Evolutionary conservation across 2,888 invertebrate genomes (phyloP).

Genomic region (Phanerotoma sp.): DNA sequence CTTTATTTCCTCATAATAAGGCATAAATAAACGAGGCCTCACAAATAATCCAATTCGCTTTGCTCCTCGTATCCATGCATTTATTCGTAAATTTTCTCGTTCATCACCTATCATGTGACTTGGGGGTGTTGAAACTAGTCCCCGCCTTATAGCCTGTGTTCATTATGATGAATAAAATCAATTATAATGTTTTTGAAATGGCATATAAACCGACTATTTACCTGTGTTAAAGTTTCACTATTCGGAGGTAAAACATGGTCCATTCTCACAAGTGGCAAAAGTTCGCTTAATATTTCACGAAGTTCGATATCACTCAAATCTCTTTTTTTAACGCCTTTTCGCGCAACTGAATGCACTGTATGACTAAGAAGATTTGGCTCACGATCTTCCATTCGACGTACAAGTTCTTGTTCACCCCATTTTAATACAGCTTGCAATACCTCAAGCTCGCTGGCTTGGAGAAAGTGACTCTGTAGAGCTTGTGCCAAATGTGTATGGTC

Average conservation of each 20-base stretch:
- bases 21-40: conserved; percentile 88
- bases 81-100: conserved; percentile 65
- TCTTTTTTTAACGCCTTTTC: conserved; percentile 79
- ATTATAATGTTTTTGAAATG: background rate
- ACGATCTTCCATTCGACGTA: conserved; percentile 79
- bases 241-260: conserved; percentile 89
- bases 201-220: conserved; percentile 38
- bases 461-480: conserved; percentile 75
- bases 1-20: conserved; percentile 94
- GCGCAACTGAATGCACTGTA: conserved; percentile 87
- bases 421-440: conserved; percentile 82
- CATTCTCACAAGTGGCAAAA: conserved; percentile 81
- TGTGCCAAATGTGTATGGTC: conserved; percentile 75
- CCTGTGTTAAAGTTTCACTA: conserved; percentile 74
- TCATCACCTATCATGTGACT: conserved; percentile 83
- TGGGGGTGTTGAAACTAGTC: conserved; percentile 78
- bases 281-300: conserved; percentile 79
- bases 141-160: conserved; percentile 67
- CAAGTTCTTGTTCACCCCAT: conserved; percentile 88
- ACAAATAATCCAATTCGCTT: conserved; percentile 73
- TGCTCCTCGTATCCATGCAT: conserved; percentile 79
- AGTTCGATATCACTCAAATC: conserved; percentile 85
- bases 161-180: too few relatives aligned
- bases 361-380: conserved; percentile 90
- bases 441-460: conserved; percentile 86